Evolutionary conservation across 2,113 vertebrate species (phyloP).

Genomic region (Oriolus oriolus): DNA sequence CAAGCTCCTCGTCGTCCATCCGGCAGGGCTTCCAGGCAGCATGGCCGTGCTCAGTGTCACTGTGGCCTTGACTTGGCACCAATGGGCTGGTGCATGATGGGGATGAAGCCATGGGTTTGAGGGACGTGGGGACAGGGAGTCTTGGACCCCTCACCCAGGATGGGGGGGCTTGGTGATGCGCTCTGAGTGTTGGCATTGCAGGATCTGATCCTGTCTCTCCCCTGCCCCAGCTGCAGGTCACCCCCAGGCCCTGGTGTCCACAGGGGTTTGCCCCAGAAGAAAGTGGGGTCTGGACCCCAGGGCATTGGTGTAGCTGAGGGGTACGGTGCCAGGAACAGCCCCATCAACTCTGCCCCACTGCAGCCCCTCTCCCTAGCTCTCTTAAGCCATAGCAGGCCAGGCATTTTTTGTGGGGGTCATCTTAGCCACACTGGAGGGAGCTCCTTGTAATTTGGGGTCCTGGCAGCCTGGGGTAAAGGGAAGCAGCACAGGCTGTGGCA

Average conservation of each 20-base stretch:
- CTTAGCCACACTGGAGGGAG: rapidly evolving
- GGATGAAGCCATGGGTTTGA: not conserved
- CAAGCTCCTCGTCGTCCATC: rapidly evolving
- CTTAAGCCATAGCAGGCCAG: not conserved
- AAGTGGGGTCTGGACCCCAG: rapidly evolving
- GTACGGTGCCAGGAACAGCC: rapidly evolving
- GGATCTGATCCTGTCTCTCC: not conserved
- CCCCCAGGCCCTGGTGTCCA: not conserved
- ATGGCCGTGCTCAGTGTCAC: not conserved
- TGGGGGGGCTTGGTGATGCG: too few species aligned
- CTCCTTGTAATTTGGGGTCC: not conserved
- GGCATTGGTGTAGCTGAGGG: rapidly evolving
- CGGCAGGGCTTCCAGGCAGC: not conserved
- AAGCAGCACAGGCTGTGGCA: rapidly evolving
- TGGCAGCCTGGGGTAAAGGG: not conserved
- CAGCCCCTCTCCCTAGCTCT: not conserved
- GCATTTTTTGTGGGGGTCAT: not conserved
- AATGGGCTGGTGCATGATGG: rapidly evolving
- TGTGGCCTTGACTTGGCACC: not conserved
- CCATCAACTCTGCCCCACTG: not conserved
- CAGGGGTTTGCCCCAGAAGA: not conserved
- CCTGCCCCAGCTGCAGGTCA: not conserved
- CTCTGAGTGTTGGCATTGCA: too few species aligned
- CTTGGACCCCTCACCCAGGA: rapidly evolving
- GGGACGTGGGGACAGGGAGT: rapidly evolving